Evolutionary conservation across 2,797 vertebrate genomes (phyloP).

Genomic region (Acipenser ruthenus): DNA sequence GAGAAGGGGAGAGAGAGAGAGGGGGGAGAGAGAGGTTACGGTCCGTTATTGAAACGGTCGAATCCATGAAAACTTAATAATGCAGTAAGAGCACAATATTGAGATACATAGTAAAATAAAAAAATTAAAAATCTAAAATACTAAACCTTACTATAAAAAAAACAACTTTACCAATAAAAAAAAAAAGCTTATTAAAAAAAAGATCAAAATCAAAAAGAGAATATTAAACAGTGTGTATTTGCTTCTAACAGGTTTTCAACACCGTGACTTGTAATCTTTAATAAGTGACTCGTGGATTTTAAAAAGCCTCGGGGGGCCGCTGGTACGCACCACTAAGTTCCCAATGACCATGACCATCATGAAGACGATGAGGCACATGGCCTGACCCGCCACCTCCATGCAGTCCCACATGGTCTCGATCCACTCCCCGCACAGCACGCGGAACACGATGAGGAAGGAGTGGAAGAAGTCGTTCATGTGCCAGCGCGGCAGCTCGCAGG

Average conservation of each 20-base stretch:
- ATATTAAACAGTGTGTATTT: neutral
- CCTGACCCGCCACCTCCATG: conserved; percentile 96
- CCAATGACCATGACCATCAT: conserved; percentile 99
- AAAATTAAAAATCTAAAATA: too few relatives aligned
- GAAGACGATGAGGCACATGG: conserved; percentile 94
- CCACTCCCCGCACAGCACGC: conserved; percentile 96
- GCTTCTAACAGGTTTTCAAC: neutral
- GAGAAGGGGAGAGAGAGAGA: conserved; percentile 46
- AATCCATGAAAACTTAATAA: too few relatives aligned
- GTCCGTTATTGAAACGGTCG: too few relatives aligned
- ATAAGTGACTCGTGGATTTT: neutral
- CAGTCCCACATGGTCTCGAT: conserved; percentile 99
- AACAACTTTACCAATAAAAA: too few relatives aligned
- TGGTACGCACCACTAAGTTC: conserved; percentile 88
- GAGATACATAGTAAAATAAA: too few relatives aligned
- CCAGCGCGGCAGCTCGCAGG: conserved; percentile 87
- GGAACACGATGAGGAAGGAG: conserved; percentile 96
- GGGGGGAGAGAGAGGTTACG: too few relatives aligned
- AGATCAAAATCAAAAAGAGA: too few relatives aligned
- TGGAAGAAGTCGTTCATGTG: conserved; percentile 99
- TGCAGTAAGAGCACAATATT: too few relatives aligned
- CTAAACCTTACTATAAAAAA: too few relatives aligned
- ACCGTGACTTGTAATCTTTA: neutral
- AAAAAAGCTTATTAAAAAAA: too few relatives aligned
- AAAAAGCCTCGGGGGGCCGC: conserved; percentile 18